phyloP scores from a whole-genome alignment of 1,140 invertebrate species.

The Ganaspis sp. region DNA sequence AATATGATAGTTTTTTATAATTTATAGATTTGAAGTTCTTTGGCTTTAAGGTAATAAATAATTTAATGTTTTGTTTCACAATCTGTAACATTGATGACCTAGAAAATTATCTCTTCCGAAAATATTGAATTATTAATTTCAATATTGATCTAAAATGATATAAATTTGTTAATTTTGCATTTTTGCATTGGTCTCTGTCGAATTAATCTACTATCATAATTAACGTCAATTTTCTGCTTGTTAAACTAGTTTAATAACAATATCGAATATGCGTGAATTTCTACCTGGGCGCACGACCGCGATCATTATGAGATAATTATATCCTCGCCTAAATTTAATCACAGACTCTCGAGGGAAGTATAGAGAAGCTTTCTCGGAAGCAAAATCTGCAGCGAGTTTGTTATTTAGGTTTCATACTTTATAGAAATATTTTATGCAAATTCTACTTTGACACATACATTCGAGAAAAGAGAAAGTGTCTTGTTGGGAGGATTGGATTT shows the following conservation, averaged over 20 bases:
- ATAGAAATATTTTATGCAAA: neutral
- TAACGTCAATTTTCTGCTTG: too few relatives aligned
- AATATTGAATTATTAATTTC: too few relatives aligned
- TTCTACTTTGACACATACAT: slow-evolving; percentile 18
- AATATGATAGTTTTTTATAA: too few relatives aligned
- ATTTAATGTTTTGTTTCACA: too few relatives aligned
- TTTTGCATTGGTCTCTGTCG: too few relatives aligned
- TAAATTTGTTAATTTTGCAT: too few relatives aligned
- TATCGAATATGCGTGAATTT: neutral
- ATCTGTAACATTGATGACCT: too few relatives aligned
- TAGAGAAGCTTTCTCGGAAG: slow-evolving; percentile 28
- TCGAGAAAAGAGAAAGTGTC: slow-evolving; percentile 15
- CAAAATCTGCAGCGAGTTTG: slow-evolving; percentile 27
- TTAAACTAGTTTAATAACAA: neutral
- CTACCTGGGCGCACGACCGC: slow-evolving; percentile 42
- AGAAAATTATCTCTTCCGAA: too few relatives aligned
- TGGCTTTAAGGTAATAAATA: too few relatives aligned
- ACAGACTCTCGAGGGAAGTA: slow-evolving; percentile 41
- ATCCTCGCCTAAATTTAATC: slow-evolving; percentile 55
- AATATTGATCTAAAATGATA: too few relatives aligned
- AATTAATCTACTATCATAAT: too few relatives aligned
- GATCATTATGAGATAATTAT: slow-evolving; percentile 57
- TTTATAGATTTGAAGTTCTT: too few relatives aligned
- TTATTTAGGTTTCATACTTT: slow-evolving; percentile 28
- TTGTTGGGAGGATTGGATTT: neutral